Evolutionary conservation across 2,888 invertebrate genomes (phyloP).

Genomic region (Andrena hattorfiana): DNA sequence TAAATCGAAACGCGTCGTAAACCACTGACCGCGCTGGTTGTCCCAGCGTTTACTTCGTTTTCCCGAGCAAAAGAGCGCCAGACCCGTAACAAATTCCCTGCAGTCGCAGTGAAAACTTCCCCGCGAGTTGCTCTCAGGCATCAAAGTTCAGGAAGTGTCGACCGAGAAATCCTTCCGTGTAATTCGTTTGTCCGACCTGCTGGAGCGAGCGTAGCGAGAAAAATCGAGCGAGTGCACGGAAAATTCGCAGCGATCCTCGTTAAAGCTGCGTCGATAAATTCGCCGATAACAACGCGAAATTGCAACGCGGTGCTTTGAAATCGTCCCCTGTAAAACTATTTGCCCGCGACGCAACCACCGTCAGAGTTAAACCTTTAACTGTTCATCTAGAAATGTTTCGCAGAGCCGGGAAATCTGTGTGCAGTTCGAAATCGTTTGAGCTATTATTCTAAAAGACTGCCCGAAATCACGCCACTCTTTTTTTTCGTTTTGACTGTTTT

Average conservation of each 20-base stretch:
- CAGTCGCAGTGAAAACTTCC: conserved; percentile 42
- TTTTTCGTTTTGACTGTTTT: not conserved
- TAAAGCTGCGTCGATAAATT: conserved; percentile 2
- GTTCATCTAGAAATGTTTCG: not conserved
- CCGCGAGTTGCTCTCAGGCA: conserved; percentile 37
- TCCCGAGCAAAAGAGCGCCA: not conserved
- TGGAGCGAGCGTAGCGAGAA: not conserved
- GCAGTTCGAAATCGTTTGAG: not conserved
- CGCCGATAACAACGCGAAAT: not conserved
- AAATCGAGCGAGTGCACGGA: not conserved
- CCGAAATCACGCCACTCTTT: not conserved
- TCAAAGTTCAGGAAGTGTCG: conserved; percentile 52
- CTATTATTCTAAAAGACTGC: not conserved
- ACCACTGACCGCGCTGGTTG: conserved; percentile 34
- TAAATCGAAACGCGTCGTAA: conserved; percentile 47
- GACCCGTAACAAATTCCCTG: conserved; percentile 52
- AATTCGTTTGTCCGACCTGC: conserved; percentile 46
- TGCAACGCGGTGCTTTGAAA: conserved; percentile 1
- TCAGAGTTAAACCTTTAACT: not conserved
- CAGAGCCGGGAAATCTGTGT: conserved; percentile 1
- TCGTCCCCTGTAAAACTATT: conserved; percentile 3
- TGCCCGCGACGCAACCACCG: not conserved
- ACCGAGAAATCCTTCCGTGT: conserved; percentile 36
- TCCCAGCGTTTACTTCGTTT: conserved; percentile 35
- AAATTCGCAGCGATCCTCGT: conserved; percentile 13